Evolutionary conservation across 2,113 vertebrate genomes (phyloP).

Genomic region (Ornithorhynchus anatinus): DNA sequence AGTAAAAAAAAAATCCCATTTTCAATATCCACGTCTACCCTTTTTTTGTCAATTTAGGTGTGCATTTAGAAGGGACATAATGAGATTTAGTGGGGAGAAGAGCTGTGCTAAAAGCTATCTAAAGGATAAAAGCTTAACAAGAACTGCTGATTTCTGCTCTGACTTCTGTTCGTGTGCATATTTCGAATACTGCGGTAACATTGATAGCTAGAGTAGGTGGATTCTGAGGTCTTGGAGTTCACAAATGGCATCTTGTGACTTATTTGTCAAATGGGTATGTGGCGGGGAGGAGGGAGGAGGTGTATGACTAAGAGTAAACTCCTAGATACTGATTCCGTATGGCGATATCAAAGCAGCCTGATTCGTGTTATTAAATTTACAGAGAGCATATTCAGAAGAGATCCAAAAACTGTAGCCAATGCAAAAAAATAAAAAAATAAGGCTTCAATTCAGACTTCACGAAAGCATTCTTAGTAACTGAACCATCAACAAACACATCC

Average conservation of each 20-base stretch:
- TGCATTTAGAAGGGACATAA: neutral
- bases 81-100: neutral
- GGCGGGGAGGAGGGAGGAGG: no score
- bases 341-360: neutral
- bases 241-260: no score
- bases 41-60: neutral
- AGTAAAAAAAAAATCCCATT: neutral
- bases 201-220: no score
- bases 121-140: neutral
- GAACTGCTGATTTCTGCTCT: no score
- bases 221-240: slow-evolving; percentile 3
- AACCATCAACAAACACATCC: neutral
- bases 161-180: no score
- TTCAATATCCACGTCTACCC: neutral
- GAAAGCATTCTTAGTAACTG: neutral
- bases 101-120: neutral
- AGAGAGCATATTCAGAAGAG: neutral
- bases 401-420: neutral
- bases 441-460: neutral
- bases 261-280: no score
- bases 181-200: no score
- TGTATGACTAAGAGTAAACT: neutral
- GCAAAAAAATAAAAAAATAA: neutral
- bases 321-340: neutral
- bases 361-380: neutral